Base-by-base conservation (phyloP, 2,797 vertebrate species). In the Diceros bicornis region DNA sequence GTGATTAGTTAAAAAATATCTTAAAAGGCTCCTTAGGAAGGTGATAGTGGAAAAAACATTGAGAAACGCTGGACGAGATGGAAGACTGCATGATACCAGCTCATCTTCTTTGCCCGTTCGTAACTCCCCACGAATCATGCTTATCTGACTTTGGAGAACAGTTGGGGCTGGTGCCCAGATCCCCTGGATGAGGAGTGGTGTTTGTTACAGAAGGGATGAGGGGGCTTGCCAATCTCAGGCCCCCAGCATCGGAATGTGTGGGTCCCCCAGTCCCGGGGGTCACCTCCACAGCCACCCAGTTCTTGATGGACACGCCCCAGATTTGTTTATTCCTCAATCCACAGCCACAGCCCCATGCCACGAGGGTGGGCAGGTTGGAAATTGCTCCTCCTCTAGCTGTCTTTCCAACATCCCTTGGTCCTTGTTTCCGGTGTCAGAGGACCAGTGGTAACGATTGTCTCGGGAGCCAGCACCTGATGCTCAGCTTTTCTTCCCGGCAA, bases 271-370 rank as follows among this genome's bases (percentile, higher is more conserved):
- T 14, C n/a, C 34, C 27, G 23, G 52, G 57, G 21, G 44, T 27
- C 17, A 2, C 17, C 27, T 4, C 17, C 23, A 37, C 14, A 55
- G 25, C 6, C 17, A 32, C 13, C 0, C 3, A 1, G 14, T 25
- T 85, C 41, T 37, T 27, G 14, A 29, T 1, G 86, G 87, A 72
- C 4, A 10, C 0, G 25, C 4, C 18, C 71, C 13, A 41, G 32
- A 68, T 87, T 47, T 87, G n/a, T 59, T 82, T 68, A 64, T 68
- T 69, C 29, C 71, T 78, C 20, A 4, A 20, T 27, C 0, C 11
- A 71, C 82, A 47, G 12, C 47, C 17, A 34, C 21, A 23, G 4
- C 16, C 25, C 32, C 1, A 13, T 18, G 20, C 6, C 72, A 74
- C 0, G 1, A 82, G 14, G 32, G 25, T 9, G 14, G 72, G 29